A percentile compares a stretch with the other conserved stretches of the same genome.
Conservation (phyloP, 2,888 invertebrate genomes). For the Amphiduros pacificus region DNA sequence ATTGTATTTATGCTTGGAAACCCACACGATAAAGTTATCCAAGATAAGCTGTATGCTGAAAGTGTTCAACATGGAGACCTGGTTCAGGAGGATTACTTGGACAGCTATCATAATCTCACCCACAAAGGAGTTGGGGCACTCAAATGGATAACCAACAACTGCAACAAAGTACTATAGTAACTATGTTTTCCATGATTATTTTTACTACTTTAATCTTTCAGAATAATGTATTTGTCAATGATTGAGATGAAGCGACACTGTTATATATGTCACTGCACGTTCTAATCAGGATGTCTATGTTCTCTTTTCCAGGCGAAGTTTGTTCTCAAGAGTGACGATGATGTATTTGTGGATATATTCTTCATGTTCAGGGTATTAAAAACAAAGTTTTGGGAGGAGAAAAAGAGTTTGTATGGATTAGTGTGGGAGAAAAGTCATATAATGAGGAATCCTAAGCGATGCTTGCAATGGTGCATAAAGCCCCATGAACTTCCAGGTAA, state of each 20-base stretch:
- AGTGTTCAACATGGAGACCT: conserved; percentile 44
- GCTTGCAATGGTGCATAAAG: conserved; percentile 2
- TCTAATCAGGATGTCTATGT: too few relatives aligned
- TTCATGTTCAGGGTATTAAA: conserved; percentile 1
- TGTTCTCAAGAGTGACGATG: background rate
- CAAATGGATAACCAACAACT: conserved; percentile 56
- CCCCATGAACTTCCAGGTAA: background rate
- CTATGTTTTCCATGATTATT: too few relatives aligned
- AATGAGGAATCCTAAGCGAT: background rate
- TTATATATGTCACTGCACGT: too few relatives aligned
- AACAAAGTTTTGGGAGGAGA: background rate
- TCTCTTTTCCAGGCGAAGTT: too few relatives aligned
- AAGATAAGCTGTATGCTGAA: conserved; percentile 41
- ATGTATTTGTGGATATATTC: conserved; percentile 10
- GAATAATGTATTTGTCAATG: too few relatives aligned
- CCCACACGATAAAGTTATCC: conserved; percentile 17
- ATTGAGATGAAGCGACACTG: too few relatives aligned
- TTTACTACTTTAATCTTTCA: too few relatives aligned
- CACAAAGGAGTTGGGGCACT: conserved; percentile 59
- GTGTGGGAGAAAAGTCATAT: conserved; percentile 47
- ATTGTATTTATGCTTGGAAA: conserved; percentile 11
- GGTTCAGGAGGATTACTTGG: conserved; percentile 25
- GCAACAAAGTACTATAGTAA: too few relatives aligned
- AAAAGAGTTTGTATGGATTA: conserved; percentile 45
- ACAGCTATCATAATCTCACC: conserved; percentile 59